Evolutionary conservation across 2,113 vertebrate species (phyloP).

Genomic region (Sturnus vulgaris): DNA sequence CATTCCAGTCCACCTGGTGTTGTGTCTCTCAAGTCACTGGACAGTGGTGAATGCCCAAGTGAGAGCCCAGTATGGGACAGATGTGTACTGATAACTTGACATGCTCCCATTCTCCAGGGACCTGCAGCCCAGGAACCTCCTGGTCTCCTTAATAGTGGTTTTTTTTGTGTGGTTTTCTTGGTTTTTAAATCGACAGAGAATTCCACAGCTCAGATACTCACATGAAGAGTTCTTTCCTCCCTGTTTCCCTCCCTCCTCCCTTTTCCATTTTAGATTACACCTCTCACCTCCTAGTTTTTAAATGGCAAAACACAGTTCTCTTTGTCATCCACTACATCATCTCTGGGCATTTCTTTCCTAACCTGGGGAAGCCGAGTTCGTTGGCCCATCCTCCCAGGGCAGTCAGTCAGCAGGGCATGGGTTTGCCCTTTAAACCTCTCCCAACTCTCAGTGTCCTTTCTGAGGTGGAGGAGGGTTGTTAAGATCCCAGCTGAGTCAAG

Average conservation of each 20-base stretch:
- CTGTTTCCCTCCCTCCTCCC: neutral
- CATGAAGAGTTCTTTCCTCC: neutral
- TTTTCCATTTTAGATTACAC: neutral
- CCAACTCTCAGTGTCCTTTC: neutral
- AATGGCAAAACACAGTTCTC: neutral
- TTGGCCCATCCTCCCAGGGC: neutral
- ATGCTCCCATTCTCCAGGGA: neutral
- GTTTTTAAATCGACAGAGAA: neutral
- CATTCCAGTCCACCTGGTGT: neutral
- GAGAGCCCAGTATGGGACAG: neutral
- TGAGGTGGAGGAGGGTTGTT: neutral
- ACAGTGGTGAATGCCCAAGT: neutral
- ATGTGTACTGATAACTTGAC: too few relatives aligned
- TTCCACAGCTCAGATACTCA: neutral
- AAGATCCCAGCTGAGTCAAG: neutral
- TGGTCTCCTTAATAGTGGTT: fast-evolving
- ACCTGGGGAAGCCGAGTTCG: neutral
- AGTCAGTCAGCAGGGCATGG: neutral
- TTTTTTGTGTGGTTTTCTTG: neutral
- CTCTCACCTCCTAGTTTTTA: neutral
- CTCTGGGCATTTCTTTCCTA: neutral
- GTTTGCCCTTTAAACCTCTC: neutral
- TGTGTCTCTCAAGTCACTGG: neutral
- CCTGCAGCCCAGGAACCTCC: neutral
- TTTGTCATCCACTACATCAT: neutral